Evolutionary conservation across 2,113 vertebrate species (phyloP).

Genomic region (Istiophorus platypterus): DNA sequence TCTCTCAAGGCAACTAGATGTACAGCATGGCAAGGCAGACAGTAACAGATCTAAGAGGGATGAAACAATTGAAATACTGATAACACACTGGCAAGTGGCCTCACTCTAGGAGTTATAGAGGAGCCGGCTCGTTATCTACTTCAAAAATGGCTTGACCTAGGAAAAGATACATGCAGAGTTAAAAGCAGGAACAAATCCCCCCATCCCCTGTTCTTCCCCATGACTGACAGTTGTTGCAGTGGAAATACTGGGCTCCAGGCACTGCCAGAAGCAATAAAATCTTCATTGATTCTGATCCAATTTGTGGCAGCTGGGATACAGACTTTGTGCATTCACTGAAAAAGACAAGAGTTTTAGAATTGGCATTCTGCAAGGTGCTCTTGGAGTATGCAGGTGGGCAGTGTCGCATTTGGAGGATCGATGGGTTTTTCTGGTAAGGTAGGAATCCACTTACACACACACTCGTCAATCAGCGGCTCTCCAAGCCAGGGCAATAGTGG

Average conservation of each 20-base stretch:
- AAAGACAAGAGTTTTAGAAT: conserved; percentile 73
- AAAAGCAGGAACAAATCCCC: conserved; percentile 66
- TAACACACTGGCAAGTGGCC: conserved; percentile 33
- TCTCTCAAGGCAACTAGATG: conserved; percentile 12
- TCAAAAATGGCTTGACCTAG: conserved; percentile 54
- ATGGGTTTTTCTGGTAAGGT: conserved; percentile 64
- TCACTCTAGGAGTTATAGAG: conserved; percentile 43
- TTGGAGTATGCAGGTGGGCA: conserved; percentile 39
- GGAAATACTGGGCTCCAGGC: conserved; percentile 70
- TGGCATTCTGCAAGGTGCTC: conserved; percentile 70
- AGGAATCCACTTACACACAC: conserved; percentile 19
- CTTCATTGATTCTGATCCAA: conserved; percentile 77
- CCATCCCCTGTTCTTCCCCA: conserved; percentile 52
- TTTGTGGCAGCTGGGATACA: conserved; percentile 71
- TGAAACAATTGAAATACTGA: conserved; percentile 39
- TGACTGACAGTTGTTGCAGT: conserved; percentile 71
- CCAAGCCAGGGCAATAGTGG: conserved; percentile 20
- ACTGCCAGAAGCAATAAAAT: conserved; percentile 75
- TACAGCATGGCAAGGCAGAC: neutral
- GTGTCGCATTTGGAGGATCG: conserved; percentile 65
- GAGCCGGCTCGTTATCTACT: conserved; percentile 61
- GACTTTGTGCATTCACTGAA: conserved; percentile 66
- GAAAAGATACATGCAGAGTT: conserved; percentile 64
- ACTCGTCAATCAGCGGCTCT: conserved; percentile 45
- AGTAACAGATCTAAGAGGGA: conserved; percentile 49